A percentile compares a stretch with the other conserved stretches of the same genome.
Evolutionary conservation across 2,113 vertebrate genomes (phyloP).

Genomic region (Epinephelus fuscoguttatus): DNA sequence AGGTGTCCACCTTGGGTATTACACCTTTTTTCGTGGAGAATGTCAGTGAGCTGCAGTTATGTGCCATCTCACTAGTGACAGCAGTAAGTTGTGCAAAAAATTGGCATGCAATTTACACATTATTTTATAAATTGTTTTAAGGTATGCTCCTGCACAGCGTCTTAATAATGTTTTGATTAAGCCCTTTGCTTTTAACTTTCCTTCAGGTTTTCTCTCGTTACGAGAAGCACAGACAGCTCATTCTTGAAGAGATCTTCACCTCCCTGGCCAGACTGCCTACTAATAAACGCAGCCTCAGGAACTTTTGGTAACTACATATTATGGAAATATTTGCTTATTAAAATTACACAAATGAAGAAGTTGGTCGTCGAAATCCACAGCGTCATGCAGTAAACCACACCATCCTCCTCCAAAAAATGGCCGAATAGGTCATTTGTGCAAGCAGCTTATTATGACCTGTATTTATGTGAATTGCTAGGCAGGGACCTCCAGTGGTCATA

Average conservation of each 20-base stretch:
- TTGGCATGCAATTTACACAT: neutral
- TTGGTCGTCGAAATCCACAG: neutral
- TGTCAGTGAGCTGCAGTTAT: slow-evolving; percentile 96
- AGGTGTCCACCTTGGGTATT: slow-evolving; percentile 98
- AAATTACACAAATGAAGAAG: neutral
- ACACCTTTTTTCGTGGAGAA: slow-evolving; percentile 99
- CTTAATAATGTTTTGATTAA: neutral
- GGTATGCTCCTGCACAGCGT: neutral
- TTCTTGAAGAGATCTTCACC: slow-evolving; percentile 98
- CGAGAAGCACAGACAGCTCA: slow-evolving; percentile 97
- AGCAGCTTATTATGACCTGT: too few relatives aligned
- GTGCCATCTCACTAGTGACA: slow-evolving; percentile 96
- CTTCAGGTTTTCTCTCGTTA: slow-evolving; percentile 90
- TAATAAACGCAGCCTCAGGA: slow-evolving; percentile 96
- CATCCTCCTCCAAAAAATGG: too few relatives aligned
- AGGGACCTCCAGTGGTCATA: too few relatives aligned
- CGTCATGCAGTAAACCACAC: neutral
- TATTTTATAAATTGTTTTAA: neutral
- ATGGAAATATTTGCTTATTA: slow-evolving; percentile 10
- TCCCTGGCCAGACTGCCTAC: slow-evolving; percentile 96
- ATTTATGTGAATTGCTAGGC: too few relatives aligned
- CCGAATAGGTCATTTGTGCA: too few relatives aligned
- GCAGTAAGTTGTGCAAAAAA: slow-evolving; percentile 88
- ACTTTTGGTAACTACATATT: slow-evolving; percentile 89
- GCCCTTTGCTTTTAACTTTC: neutral